Evolutionary conservation across 2,888 invertebrate genomes (phyloP), one percentile per base, ranked within the genome.

Genomic region (Synergus umbraculus): DNA sequence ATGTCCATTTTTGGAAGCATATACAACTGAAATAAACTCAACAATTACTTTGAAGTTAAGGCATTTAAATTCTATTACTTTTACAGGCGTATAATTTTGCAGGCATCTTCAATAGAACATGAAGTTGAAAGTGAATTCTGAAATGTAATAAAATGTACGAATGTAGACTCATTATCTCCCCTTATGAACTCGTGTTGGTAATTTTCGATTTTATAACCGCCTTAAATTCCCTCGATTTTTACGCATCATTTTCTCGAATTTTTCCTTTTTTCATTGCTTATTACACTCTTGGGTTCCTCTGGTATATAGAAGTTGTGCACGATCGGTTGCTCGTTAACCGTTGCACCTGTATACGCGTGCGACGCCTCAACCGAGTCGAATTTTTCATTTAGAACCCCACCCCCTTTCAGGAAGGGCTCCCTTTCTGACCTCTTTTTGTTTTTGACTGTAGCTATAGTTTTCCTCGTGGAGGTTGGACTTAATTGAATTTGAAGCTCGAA

Each of bases 321-420:
- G 46, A 67, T 76, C 67, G 81, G 79, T 77, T 80, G 88, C 88
- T 89, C 88, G 89, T 89, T 89, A 89, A 86, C 78, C 79, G 83
- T 78, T 88, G 89, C 90, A 90, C 90, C 90, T 90, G 90, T 90
- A 87, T 29, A 29, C 83, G 78, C 84, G 73, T 73, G 82, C 78
- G 69, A 69, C 81, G 83, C 83, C 81, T 76, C 83, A 80, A 65
- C 83, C 84, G 81, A 83, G 86, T 87, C 88, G 86, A 88, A 89
- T 88, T 90, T 90, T 89, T 90, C 89, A 88, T 87, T 85, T 84
- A 76, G 79, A 58, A 79, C 87, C 85, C 86, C 85, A 80, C 79
- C 81, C 65, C 79, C 49, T 69, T 77, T 79, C 63, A 78, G 29
- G 76, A 58, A 46, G 18, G 67, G 46, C 58, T 69, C 54, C 76